phyloP scores from a whole-genome alignment of 1,140 invertebrate genomes.

The Steinernema khuongi region DNA sequence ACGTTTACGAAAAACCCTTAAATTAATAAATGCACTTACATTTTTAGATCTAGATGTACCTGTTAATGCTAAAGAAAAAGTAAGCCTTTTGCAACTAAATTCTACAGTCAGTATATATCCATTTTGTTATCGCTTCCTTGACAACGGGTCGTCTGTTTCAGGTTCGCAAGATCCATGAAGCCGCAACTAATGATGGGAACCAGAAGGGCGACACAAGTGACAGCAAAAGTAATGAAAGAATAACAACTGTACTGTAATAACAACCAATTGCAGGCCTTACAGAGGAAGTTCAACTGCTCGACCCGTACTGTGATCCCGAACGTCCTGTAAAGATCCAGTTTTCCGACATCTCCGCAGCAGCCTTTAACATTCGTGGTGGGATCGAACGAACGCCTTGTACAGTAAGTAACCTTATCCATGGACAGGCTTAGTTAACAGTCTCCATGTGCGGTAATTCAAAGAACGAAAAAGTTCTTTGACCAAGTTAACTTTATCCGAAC shows the following conservation, averaged over 20 bases:
- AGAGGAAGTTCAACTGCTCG: slow-evolving; percentile 58
- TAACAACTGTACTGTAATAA: slow-evolving; percentile 2
- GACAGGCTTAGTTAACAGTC: slow-evolving; percentile 13
- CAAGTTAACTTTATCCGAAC: too few relatives aligned
- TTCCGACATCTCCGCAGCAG: slow-evolving; percentile 80
- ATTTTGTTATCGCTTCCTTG: slow-evolving; percentile 18
- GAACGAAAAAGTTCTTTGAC: neutral
- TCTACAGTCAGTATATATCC: neutral
- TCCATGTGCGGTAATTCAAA: neutral
- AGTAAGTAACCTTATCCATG: slow-evolving; percentile 64
- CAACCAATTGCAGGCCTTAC: neutral
- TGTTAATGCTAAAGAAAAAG: neutral
- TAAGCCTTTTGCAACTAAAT: neutral
- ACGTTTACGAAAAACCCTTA: slow-evolving; percentile 10
- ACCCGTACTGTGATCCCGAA: slow-evolving; percentile 73
- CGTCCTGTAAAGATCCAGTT: slow-evolving; percentile 72
- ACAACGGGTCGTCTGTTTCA: neutral
- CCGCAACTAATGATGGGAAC: slow-evolving; percentile 6
- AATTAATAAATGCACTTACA: slow-evolving; percentile 3
- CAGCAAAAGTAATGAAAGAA: slow-evolving; percentile 19
- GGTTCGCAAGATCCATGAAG: slow-evolving; percentile 31
- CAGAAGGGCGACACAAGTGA: slow-evolving; percentile 19
- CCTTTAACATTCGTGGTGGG: slow-evolving; percentile 77
- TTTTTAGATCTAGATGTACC: slow-evolving; percentile 11
- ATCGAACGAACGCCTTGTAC: slow-evolving; percentile 77